Percentiles rank a stretch among this genome's conserved stretches.
Conservation (phyloP, 2,888 invertebrate species). For the Bembecia ichneumoniformis region DNA sequence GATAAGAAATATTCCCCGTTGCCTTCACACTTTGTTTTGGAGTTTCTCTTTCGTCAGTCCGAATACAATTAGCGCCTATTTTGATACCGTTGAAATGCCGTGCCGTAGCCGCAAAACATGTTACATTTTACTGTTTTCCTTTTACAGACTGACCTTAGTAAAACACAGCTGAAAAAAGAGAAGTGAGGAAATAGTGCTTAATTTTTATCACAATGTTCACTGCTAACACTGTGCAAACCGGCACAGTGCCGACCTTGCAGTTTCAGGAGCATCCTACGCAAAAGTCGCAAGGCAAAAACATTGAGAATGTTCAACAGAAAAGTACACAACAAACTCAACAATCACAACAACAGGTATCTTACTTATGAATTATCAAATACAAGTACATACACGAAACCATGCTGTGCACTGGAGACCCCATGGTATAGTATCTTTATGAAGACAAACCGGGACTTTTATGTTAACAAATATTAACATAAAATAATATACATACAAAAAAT, state of each 20-base stretch:
- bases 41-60: slow-evolving; percentile 47
- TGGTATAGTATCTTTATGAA: too few species aligned
- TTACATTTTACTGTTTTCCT: slow-evolving; percentile 20
- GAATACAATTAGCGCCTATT: slow-evolving; percentile 54
- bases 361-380: background rate
- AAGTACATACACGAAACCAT: too few species aligned
- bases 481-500: too few species aligned
- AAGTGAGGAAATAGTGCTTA: slow-evolving; percentile 27
- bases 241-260: slow-evolving; percentile 75
- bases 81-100: slow-evolving; percentile 25
- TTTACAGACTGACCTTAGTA: slow-evolving; percentile 13
- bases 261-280: slow-evolving; percentile 77
- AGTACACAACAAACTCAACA: slow-evolving; percentile 63
- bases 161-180: slow-evolving; percentile 33
- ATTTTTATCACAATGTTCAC: slow-evolving; percentile 64
- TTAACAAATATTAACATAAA: too few species aligned
- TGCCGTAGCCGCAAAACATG: slow-evolving; percentile 8
- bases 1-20: slow-evolving; percentile 68
- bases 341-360: slow-evolving; percentile 25
- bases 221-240: slow-evolving; percentile 74
- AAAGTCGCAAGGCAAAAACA: slow-evolving; percentile 73
- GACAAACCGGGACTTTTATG: too few species aligned
- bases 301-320: slow-evolving; percentile 75
- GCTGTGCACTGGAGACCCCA: too few species aligned
- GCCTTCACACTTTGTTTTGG: slow-evolving; percentile 65